A percentile compares a stretch with the other conserved stretches of the same genome.
phyloP scores from a whole-genome alignment of 1,140 invertebrate genomes.

The Ladona fulva region DNA sequence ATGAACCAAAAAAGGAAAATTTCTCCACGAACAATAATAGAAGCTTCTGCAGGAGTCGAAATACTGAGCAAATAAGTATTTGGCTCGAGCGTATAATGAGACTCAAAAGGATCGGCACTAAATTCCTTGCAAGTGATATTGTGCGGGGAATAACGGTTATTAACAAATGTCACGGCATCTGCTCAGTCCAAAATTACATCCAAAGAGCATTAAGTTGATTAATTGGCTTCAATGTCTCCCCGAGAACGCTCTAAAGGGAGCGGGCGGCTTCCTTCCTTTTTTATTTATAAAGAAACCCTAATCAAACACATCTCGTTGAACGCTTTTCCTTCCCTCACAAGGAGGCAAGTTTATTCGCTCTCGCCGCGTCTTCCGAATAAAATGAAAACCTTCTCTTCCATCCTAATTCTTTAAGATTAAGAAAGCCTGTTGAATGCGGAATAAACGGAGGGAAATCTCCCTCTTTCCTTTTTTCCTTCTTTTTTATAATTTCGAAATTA shows the following conservation, averaged over 20 bases:
- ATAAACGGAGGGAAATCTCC: neutral
- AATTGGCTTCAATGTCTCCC: neutral
- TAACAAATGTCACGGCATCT: no score
- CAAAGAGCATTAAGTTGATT: neutral
- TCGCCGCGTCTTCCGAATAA: neutral
- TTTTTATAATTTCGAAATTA: neutral
- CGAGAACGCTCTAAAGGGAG: neutral
- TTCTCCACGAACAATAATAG: no score
- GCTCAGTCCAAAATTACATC: no score
- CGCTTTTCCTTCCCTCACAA: neutral
- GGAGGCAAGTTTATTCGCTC: neutral
- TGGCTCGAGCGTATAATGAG: no score
- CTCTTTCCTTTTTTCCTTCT: neutral
- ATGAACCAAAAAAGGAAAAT: no score
- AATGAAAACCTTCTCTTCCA: neutral
- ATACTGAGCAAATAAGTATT: no score
- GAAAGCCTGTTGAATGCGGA: neutral
- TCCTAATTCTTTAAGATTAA: constrained; percentile 5
- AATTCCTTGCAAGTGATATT: no score
- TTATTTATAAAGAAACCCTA: neutral
- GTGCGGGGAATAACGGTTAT: no score
- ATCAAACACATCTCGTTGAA: neutral
- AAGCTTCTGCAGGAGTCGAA: no score
- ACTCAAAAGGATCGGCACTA: no score
- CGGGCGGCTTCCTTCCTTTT: no score